A percentile compares a stretch with the other conserved stretches of the same genome.
Conservation (phyloP, 2,888 invertebrate species). For the Geotrupes spiniger region DNA sequence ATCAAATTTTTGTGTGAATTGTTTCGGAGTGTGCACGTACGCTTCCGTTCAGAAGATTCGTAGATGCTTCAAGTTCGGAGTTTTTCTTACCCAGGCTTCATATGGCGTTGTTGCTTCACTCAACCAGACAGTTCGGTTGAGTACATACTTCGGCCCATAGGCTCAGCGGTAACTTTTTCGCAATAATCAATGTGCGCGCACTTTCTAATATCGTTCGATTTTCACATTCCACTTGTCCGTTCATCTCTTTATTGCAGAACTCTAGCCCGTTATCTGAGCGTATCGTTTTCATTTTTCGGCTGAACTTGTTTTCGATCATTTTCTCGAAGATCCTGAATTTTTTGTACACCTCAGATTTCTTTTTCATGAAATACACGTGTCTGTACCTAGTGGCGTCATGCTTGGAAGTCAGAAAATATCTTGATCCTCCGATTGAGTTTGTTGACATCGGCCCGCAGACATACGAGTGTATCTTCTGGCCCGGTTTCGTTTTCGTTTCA, state of each 20-base stretch:
- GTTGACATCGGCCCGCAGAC: neutral
- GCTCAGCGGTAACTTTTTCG: too few species aligned
- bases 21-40: too few species aligned
- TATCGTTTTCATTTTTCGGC: neutral
- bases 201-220: neutral
- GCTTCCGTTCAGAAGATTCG: too few species aligned
- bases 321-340: too few species aligned
- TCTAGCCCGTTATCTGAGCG: neutral
- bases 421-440: neutral
- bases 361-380: neutral
- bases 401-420: neutral
- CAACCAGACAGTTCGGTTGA: too few species aligned
- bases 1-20: too few species aligned
- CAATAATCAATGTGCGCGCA: neutral
- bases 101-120: too few species aligned
- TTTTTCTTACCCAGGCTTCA: too few species aligned
- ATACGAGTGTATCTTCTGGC: neutral
- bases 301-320: neutral
- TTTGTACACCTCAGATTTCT: neutral
- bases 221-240: neutral
- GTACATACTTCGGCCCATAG: too few species aligned
- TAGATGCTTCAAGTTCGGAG: too few species aligned
- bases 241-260: too few species aligned
- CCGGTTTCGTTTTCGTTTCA: too few species aligned
- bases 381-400: neutral